A percentile compares a stretch with the other conserved stretches of the same genome.
phyloP scores from a whole-genome alignment of 1,140 invertebrate genomes.

The Drosophila ironensis region DNA sequence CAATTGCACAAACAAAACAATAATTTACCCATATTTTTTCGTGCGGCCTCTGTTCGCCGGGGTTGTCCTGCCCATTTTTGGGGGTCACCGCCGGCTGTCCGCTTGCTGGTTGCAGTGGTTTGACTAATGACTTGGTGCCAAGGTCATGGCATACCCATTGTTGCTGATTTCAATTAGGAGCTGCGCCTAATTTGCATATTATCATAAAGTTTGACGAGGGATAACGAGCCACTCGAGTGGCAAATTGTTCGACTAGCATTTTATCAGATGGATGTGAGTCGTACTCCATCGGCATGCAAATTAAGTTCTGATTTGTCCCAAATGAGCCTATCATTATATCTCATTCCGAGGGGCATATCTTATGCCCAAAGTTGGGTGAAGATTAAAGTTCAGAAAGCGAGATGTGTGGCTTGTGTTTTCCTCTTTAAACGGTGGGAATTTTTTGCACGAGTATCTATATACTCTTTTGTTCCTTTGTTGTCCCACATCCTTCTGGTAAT shows the following conservation, averaged over 20 bases:
- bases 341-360: too few species aligned
- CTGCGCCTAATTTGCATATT: constrained; percentile 67
- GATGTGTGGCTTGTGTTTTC: too few species aligned
- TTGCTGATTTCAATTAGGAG: constrained; percentile 68
- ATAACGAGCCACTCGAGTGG: constrained; percentile 50
- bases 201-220: constrained; percentile 73
- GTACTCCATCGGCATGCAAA: constrained; percentile 31
- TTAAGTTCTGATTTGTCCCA: constrained; percentile 3
- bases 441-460: not conserved
- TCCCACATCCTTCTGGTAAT: not conserved
- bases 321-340: constrained; percentile 3
- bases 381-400: not conserved
- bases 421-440: too few species aligned
- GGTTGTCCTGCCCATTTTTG: constrained; percentile 19
- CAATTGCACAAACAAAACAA: constrained; percentile 70
- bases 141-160: constrained; percentile 57
- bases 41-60: too few species aligned
- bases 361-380: not conserved
- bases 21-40: constrained; percentile 49
- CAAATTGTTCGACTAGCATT: constrained; percentile 34
- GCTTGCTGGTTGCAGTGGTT: constrained; percentile 48
- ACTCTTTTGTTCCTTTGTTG: not conserved
- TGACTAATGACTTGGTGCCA: constrained; percentile 71
- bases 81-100: constrained; percentile 19
- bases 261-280: constrained; percentile 28